Evolutionary conservation across 2,113 vertebrate species (phyloP).

Genomic region (Tachycineta bicolor): DNA sequence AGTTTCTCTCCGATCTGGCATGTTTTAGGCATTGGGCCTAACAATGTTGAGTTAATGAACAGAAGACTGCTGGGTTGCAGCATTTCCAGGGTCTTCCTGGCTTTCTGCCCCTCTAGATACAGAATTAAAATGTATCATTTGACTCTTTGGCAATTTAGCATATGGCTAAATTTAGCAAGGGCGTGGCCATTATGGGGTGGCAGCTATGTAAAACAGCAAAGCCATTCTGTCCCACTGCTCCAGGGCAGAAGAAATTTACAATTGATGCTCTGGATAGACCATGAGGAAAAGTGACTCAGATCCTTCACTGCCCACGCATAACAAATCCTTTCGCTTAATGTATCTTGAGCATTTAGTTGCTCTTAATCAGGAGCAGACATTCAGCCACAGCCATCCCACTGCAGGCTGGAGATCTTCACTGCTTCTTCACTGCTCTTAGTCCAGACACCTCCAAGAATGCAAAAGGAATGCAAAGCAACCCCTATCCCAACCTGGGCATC

Average conservation of each 20-base stretch:
- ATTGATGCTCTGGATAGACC: not conserved
- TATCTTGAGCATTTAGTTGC: not conserved
- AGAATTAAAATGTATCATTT: not conserved
- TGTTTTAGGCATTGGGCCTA: not conserved
- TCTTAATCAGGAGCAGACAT: not conserved
- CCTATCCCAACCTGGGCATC: not conserved
- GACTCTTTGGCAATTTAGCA: not conserved
- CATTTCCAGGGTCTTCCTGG: not conserved
- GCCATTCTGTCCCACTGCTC: not conserved
- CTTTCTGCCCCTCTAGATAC: not conserved
- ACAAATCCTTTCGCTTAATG: not conserved
- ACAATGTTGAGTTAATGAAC: not conserved
- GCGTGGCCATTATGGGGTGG: not conserved
- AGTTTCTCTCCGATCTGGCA: not conserved
- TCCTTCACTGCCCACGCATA: not conserved
- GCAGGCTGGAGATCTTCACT: not conserved
- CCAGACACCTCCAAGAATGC: not conserved
- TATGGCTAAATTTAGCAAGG: not conserved
- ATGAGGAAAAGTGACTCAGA: not conserved
- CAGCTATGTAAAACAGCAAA: not conserved
- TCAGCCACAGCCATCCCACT: not conserved
- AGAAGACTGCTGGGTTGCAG: not conserved
- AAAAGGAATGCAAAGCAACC: not conserved
- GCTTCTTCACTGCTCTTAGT: not conserved
- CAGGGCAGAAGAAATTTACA: slow-evolving; percentile 12